Conservation (phyloP, 37 sponge, comb jelly and placozoan genomes). For the Eunapius fragilis region DNA sequence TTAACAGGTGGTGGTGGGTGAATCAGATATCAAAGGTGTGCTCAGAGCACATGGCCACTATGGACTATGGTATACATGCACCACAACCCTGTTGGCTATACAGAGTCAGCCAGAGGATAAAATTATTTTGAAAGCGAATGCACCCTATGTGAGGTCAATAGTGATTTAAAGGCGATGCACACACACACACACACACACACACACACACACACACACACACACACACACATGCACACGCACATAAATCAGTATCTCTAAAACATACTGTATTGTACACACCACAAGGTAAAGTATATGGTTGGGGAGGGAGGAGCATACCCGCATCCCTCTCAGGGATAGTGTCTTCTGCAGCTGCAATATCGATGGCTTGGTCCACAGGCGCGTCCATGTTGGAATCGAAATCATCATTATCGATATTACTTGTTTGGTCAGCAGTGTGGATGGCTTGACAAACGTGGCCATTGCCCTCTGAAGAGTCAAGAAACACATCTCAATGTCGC, state of each 20-base stretch:
- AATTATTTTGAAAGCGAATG: too few relatives aligned
- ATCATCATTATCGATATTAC: neutral
- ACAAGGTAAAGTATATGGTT: too few relatives aligned
- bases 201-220: too few relatives aligned
- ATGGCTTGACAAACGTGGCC: neutral
- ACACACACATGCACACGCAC: too few relatives aligned
- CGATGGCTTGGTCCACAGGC: neutral
- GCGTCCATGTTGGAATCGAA: neutral
- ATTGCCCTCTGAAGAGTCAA: neutral
- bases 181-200: too few relatives aligned
- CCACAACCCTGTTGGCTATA: too few relatives aligned
- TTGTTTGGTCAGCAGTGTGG: neutral
- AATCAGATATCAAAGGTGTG: neutral
- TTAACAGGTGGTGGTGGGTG: neutral
- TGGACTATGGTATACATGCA: neutral
- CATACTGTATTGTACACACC: too few relatives aligned
- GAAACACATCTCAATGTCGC: neutral
- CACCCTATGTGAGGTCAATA: too few relatives aligned
- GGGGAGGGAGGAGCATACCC: neutral
- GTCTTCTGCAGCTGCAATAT: neutral
- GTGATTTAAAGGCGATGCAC: too few relatives aligned
- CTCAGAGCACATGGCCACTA: neutral
- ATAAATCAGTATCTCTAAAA: too few relatives aligned
- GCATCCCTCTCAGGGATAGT: neutral
- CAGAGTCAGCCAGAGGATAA: too few relatives aligned